Conservation (phyloP, 2,113 vertebrate genomes). For the Saguinus imperator region DNA sequence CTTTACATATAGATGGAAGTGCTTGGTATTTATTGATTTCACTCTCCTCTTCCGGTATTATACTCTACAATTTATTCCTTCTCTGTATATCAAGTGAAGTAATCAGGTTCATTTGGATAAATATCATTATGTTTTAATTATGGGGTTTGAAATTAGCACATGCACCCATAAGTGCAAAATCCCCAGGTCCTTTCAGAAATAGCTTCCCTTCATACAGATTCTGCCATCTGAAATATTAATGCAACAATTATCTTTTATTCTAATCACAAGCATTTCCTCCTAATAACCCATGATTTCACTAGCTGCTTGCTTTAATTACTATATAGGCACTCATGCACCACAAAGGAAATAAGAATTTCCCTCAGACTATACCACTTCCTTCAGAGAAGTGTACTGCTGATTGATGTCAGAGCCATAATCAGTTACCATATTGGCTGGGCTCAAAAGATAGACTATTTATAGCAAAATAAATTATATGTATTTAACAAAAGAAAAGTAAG, state of each 20-base stretch:
- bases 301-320: constrained; percentile 31
- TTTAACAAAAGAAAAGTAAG: constrained; percentile 31
- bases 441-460: constrained; percentile 36
- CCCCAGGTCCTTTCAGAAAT: neutral
- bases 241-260: neutral
- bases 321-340: neutral
- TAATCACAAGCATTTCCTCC: constrained; percentile 15
- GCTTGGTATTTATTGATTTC: neutral
- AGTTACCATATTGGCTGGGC: neutral
- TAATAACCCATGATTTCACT: constrained; percentile 6
- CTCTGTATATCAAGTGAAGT: neutral
- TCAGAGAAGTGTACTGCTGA: neutral
- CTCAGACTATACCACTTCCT: neutral
- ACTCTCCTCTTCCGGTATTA: neutral
- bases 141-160: neutral
- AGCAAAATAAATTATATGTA: neutral
- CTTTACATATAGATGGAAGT: neutral
- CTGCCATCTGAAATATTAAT: constrained; percentile 42
- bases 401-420: constrained; percentile 4
- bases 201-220: neutral
- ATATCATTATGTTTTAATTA: neutral
- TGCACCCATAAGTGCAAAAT: neutral
- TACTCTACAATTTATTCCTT: neutral
- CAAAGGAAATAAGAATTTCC: neutral
- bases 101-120: neutral